These are phyloP conservation scores for Endomychus coccineus DNA, from an alignment of 2,888 invertebrate genomes.

Conservation along the genomic window DNA sequence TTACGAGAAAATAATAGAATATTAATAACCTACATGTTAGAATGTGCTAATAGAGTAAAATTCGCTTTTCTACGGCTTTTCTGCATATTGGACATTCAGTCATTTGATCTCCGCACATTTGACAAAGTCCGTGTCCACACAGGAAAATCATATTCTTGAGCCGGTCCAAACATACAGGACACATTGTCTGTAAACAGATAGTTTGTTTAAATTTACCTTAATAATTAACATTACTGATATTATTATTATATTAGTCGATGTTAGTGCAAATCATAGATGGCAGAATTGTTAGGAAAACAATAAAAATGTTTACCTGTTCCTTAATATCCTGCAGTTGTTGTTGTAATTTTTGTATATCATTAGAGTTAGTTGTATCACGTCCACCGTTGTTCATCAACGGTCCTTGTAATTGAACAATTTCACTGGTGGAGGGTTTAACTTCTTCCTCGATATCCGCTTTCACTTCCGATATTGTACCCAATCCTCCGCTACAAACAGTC, in stretches of 20 bases:
- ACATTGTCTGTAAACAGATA: conserved; percentile 76
- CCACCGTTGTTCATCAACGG: conserved; percentile 60
- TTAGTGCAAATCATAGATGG: no score
- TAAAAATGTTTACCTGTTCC: conserved; percentile 67
- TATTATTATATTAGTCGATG: no score
- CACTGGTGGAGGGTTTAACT: conserved; percentile 40
- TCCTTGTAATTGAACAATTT: conserved; percentile 39
- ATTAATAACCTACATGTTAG: no score
- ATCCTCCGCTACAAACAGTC: conserved; percentile 40
- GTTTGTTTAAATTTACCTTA: background rate
- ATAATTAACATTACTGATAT: background rate
- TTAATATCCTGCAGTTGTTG: conserved; percentile 96
- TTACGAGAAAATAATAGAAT: no score
- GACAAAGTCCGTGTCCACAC: conserved; percentile 96
- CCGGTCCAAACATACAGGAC: conserved; percentile 95
- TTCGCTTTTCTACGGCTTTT: conserved; percentile 92
- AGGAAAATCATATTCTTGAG: conserved; percentile 98
- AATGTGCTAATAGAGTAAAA: conserved; percentile 79
- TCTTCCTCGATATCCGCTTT: conserved; percentile 47
- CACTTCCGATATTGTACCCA: conserved; percentile 47
- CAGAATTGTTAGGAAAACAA: conserved; percentile 1
- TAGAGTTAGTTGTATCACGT: conserved; percentile 58
- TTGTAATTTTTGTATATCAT: conserved; percentile 83
- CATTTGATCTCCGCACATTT: conserved; percentile 98
- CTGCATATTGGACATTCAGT: conserved; percentile 96